These are phyloP conservation scores for Grammomys surdaster DNA, from an alignment of 2,113 vertebrate species.

Conservation along the genomic window DNA sequence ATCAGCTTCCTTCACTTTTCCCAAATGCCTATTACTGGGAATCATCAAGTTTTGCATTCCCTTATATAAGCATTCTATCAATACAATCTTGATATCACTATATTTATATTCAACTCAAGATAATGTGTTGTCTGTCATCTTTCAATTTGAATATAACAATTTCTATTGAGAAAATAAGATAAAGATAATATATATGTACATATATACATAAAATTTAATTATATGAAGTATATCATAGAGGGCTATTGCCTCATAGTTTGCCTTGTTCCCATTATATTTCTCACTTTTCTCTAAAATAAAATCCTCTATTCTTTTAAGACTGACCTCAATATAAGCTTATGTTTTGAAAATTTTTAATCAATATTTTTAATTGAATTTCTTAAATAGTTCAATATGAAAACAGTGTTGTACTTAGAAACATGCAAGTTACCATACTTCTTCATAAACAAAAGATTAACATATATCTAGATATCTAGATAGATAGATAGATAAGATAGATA, in stretches of 20 bases:
- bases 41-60: neutral
- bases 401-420: neutral
- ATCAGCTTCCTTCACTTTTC: neutral
- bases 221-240: neutral
- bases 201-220: neutral
- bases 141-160: neutral
- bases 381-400: neutral
- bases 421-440: neutral
- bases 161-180: conserved; percentile 19
- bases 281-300: neutral
- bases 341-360: neutral
- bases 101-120: neutral
- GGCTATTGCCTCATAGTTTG: neutral
- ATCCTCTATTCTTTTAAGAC: neutral
- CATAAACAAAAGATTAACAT: neutral
- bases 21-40: neutral
- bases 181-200: neutral
- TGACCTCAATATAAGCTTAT: neutral
- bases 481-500: neutral
- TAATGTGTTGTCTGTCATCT: neutral
- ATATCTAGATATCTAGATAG: neutral
- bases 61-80: neutral
- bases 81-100: neutral
- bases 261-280: neutral
- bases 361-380: neutral